Percentiles rank a stretch among this genome's conserved stretches.
Evolutionary conservation across 1,140 invertebrate genomes (phyloP).

Genomic region (Uloborus diversus): DNA sequence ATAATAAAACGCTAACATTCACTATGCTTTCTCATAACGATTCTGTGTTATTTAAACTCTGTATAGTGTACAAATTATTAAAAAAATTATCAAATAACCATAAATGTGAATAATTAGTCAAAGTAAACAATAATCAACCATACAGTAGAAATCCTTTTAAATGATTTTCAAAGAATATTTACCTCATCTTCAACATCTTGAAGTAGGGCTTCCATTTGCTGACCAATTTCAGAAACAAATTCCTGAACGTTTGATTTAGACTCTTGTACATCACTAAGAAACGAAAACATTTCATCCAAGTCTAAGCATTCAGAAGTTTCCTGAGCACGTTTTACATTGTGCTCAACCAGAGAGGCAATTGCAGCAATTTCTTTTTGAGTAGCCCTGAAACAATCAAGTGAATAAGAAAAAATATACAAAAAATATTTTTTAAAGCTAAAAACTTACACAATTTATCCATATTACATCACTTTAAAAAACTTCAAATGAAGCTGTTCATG

Average conservation of each 20-base stretch:
- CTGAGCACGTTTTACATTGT: constrained; percentile 67
- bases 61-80: too few species aligned
- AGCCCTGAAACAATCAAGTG: constrained; percentile 68
- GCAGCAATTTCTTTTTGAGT: constrained; percentile 80
- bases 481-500: too few species aligned
- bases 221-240: constrained; percentile 54
- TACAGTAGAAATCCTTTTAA: not conserved
- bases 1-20: too few species aligned
- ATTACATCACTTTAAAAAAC: too few species aligned
- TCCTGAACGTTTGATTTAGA: constrained; percentile 56
- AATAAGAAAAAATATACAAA: constrained; percentile 12
- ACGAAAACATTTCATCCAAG: constrained; percentile 92
- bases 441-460: too few species aligned
- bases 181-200: constrained; percentile 54
- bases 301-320: constrained; percentile 78
- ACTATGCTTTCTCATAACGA: too few species aligned
- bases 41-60: too few species aligned
- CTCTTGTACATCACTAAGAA: constrained; percentile 83
- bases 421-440: not conserved
- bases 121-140: too few species aligned
- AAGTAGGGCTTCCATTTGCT: constrained; percentile 56
- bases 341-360: constrained; percentile 79
- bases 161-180: not conserved
- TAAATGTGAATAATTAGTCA: too few species aligned
- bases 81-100: too few species aligned